A percentile compares a stretch with the other conserved stretches of the same genome.
phyloP scores from a whole-genome alignment of 2,888 invertebrate genomes.

The Leptura quadrifasciata region DNA sequence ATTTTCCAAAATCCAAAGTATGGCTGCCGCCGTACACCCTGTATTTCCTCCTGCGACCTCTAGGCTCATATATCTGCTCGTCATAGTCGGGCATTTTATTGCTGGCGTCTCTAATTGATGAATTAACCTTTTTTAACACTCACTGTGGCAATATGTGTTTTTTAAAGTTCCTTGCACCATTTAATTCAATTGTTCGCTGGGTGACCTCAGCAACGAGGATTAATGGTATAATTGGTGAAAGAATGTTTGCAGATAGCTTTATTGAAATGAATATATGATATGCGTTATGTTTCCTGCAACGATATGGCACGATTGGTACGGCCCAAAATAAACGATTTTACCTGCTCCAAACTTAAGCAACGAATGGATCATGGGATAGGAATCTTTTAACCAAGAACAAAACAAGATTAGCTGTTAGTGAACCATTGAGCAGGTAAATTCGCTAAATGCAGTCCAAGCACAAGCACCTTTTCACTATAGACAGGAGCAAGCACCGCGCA shows the following conservation, averaged over 20 bases:
- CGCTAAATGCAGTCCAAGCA: too few relatives aligned
- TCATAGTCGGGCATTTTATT: constrained; percentile 57
- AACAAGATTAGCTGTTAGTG: too few relatives aligned
- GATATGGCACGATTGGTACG: too few relatives aligned
- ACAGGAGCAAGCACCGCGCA: too few relatives aligned
- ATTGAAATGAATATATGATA: not conserved
- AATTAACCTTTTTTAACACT: constrained; percentile 20
- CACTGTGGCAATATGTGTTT: not conserved
- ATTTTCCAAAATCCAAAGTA: constrained; percentile 53
- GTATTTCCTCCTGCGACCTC: constrained; percentile 65
- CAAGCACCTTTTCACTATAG: too few relatives aligned
- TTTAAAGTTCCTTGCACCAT: constrained; percentile 30
- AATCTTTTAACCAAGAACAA: too few relatives aligned
- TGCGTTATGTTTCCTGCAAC: too few relatives aligned
- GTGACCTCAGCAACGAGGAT: constrained; percentile 31
- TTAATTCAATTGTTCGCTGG: constrained; percentile 26
- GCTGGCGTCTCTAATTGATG: not conserved
- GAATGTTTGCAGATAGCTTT: constrained; percentile 15
- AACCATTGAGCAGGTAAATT: too few relatives aligned
- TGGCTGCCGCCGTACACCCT: constrained; percentile 56
- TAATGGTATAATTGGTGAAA: constrained; percentile 25
- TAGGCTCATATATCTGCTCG: constrained; percentile 64
- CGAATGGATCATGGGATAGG: too few relatives aligned
- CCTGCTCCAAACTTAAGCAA: too few relatives aligned
- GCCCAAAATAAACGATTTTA: too few relatives aligned